Base-by-base conservation (phyloP, 1,140 invertebrate species). In the Cataglyphis hispanica region DNA sequence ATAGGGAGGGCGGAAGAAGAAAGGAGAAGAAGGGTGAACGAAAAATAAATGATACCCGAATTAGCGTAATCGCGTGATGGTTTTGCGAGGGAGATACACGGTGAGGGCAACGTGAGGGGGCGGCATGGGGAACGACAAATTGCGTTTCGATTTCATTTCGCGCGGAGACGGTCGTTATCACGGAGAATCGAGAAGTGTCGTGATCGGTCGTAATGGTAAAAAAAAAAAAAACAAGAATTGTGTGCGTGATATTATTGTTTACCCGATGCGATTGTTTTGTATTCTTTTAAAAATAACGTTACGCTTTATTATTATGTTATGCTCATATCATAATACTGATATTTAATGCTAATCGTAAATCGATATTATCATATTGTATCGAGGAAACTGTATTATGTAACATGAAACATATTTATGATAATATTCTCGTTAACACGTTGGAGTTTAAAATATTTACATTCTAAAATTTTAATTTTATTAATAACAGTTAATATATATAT, bases 41-140 rank as follows among this genome's bases (percentile, higher is more conserved):
- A 93, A 94, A 94, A 94, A 95, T 95, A 95, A 95, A 95, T 94
- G 94, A 95, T 95, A 95, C 87, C 92, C 90, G 92, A 95, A 94
- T 95, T 95, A 95, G 94, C 93, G 92, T 95, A 95, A 95, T 95
- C 93, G 92, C 89, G 92, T 93, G 93, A 93, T 91, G 93, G 93
- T 94, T 90, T 94, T 94, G 90, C 92, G 88, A 92, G 93, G 93
- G 93, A 94, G 93, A 94, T 93, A 87, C 75, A 70, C 80, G 46
- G 61, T 76, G 77, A 75, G 46, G 43, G 69, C 72, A 60, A 60
- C 72, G 67, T 58, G 40, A 84, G 83, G 67, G 81, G 80, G 67
- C 90, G 90, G 89, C 86, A 53, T 46, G 91, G 70, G 90, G 94
- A 91, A 92, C 84, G 89, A 92, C 91, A 94, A 95, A 95, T 95